A percentile compares a stretch with the other conserved stretches of the same genome.
These are phyloP conservation scores for Andrena marginata DNA, from an alignment of 2,888 invertebrate genomes.

Conservation along the genomic window DNA sequence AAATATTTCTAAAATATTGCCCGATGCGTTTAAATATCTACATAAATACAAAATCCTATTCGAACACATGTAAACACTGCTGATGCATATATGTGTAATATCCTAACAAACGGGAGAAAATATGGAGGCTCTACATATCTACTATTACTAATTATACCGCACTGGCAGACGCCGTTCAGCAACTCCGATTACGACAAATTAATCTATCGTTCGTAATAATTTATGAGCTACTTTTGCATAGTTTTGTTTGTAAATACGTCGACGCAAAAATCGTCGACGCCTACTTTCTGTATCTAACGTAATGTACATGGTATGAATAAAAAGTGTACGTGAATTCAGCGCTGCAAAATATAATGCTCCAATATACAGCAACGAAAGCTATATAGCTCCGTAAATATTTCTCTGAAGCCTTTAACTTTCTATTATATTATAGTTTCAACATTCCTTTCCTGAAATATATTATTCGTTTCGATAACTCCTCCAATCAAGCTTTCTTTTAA, in stretches of 20 bases:
- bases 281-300: conserved; percentile 55
- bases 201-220: conserved; percentile 30
- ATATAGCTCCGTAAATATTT: not conserved
- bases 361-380: not conserved
- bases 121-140: conserved; percentile 29
- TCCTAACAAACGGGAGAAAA: not conserved
- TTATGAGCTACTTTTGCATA: conserved; percentile 51
- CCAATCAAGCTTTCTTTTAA: not conserved
- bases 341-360: not conserved
- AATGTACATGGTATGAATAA: conserved; percentile 54
- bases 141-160: not conserved
- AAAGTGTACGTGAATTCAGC: conserved; percentile 37
- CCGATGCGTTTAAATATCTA: conserved; percentile 24
- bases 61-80: conserved; percentile 12
- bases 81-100: conserved; percentile 11
- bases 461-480: no score
- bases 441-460: not conserved
- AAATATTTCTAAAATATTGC: conserved; percentile 15
- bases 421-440: not conserved
- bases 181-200: not conserved
- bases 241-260: conserved; percentile 72
- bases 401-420: no score
- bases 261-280: conserved; percentile 33
- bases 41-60: conserved; percentile 10
- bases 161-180: not conserved